Evolutionary conservation across 2,113 vertebrate genomes (phyloP), one percentile per base, ranked within the genome.

Genomic region (Phaethon lepturus): DNA sequence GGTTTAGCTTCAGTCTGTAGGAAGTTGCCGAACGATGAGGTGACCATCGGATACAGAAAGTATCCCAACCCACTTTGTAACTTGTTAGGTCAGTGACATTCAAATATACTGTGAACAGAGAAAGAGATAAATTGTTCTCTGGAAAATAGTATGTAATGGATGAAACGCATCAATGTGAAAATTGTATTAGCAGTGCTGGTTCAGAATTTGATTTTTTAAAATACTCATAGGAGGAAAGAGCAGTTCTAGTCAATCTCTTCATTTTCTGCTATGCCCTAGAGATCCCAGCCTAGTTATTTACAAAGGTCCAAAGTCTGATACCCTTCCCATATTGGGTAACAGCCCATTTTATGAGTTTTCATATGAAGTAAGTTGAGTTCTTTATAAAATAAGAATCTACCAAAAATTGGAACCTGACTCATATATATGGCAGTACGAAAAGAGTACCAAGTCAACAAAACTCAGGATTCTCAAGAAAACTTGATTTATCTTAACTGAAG

Each of bases 1-100:
- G 99, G 90, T 98, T 98, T 56, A 99, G 98, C 62, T 99, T 99
- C 77, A 99, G 98, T 94, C 99, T 98, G 98, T 99, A 99, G 7
- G 99, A 99, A 5, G 99, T 99, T 23, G 99, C 99, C 25, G 99
- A 98, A 10, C 99, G 86, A 90, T 99, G 99, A 94, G 99, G 96
- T 5, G 98, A 98, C 99, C 99, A 99, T 74, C 98, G 98, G 86
- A 99, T 97, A 96, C 99, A 99, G 97, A 99, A 99, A 28, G 97
- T 98, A 96, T 99, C 98, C 95, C 99, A 99, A 47, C 97, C 98
- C 3, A 99, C 96, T 66, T 99, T 96, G 92, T 98, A 99, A 19
- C 98, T 99, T 97, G 98, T 99, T 59, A 99, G 96, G 97, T 99
- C 99, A 91, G 98, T 99, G 76, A 99, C 99, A 53, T 99, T 99